These are phyloP conservation scores for Anguilla japonica DNA, from an alignment of 2,113 vertebrate species.

Conservation along the genomic window DNA sequence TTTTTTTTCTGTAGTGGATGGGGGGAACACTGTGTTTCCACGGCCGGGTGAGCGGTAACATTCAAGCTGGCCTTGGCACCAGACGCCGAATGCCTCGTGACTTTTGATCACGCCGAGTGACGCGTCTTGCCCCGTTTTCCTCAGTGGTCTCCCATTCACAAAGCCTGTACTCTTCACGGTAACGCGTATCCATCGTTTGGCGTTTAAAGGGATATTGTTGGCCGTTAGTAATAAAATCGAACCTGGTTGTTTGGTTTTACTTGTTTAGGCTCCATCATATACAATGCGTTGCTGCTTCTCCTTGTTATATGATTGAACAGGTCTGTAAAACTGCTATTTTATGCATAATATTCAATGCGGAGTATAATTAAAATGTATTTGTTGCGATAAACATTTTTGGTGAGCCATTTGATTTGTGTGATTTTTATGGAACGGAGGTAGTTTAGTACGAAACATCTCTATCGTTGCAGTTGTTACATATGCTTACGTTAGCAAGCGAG, in stretches of 20 bases:
- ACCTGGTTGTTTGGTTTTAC: neutral
- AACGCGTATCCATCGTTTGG: neutral
- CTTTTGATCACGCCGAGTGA: constrained; percentile 13
- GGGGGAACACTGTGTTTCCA: constrained; percentile 16
- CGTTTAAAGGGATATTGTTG: constrained; percentile 3
- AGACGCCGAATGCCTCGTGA: constrained; percentile 10
- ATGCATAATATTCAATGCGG: neutral
- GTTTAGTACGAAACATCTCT: neutral
- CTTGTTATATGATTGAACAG: neutral
- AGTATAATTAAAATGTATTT: neutral
- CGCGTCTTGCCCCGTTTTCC: neutral
- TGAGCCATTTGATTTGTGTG: neutral
- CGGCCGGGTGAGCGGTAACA: neutral
- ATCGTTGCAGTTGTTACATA: neutral
- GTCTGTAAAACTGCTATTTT: neutral
- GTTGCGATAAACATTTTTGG: neutral
- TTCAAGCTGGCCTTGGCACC: neutral
- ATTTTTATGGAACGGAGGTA: neutral
- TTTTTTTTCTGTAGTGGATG: neutral
- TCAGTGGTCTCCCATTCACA: constrained; percentile 1
- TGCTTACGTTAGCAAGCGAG: neutral
- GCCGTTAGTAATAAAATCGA: neutral
- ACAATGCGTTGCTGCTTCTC: neutral
- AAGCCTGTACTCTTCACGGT: neutral
- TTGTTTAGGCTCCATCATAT: neutral